A percentile compares a stretch with the other conserved stretches of the same genome.
Conservation (phyloP, 1,140 invertebrate genomes). For the Ladona fulva region DNA sequence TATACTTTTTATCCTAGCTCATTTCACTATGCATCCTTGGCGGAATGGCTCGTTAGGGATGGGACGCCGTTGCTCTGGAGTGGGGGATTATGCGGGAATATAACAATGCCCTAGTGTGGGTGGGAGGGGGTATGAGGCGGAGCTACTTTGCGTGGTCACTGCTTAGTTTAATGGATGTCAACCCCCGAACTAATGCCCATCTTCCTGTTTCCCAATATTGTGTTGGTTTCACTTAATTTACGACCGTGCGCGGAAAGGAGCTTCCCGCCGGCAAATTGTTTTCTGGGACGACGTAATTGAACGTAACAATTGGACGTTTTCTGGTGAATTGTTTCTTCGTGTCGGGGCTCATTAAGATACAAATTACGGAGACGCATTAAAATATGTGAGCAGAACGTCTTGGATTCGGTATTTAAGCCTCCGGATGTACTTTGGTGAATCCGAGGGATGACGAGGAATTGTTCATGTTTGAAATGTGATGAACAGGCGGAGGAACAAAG, state of each 20-base stretch:
- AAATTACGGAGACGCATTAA: neutral
- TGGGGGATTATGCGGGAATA: too few relatives aligned
- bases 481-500: too few relatives aligned
- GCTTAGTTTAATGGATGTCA: slow-evolving; percentile 3
- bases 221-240: slow-evolving; percentile 10
- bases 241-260: neutral
- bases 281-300: neutral
- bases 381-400: neutral
- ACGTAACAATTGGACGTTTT: neutral
- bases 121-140: neutral
- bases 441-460: too few relatives aligned
- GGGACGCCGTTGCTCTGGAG: too few relatives aligned
- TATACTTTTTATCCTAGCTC: neutral
- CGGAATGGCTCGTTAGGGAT: neutral
- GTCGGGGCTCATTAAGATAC: neutral
- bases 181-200: neutral
- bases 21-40: neutral
- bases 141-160: neutral
- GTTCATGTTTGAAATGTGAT: too few relatives aligned
- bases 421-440: too few relatives aligned
- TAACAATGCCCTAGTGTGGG: neutral
- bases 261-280: neutral
- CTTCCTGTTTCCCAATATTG: slow-evolving; percentile 9
- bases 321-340: neutral
- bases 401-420: neutral